Conservation (phyloP, 2,797 vertebrate genomes). For the Pseudotriccus pelzelni region DNA sequence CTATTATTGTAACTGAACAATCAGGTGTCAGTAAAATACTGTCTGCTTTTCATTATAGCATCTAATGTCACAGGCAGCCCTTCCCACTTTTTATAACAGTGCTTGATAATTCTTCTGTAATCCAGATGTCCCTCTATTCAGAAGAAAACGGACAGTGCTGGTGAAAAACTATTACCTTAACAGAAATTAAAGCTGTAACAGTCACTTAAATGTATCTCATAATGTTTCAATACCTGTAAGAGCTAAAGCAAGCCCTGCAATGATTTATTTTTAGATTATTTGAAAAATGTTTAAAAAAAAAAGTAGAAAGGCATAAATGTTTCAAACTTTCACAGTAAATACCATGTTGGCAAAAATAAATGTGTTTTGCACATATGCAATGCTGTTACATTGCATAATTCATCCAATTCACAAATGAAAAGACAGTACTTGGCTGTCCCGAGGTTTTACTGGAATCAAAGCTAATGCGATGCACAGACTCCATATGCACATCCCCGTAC, state of each 20-base stretch:
- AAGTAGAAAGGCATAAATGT: neutral
- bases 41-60: neutral
- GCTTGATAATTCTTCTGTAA: neutral
- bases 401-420: neutral
- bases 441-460: neutral
- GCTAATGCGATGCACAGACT: neutral
- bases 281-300: neutral
- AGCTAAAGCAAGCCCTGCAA: neutral
- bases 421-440: neutral
- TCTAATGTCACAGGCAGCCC: neutral
- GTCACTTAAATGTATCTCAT: neutral
- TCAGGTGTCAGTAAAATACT: neutral
- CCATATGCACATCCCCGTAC: neutral
- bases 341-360: neutral
- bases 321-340: neutral
- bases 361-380: neutral
- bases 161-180: neutral
- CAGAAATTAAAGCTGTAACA: neutral
- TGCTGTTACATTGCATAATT: neutral
- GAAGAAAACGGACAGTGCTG: neutral
- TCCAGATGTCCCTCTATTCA: neutral
- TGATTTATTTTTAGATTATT: neutral
- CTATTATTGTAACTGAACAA: conserved; percentile 16
- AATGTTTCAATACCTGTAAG: neutral
- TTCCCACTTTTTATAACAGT: neutral